Base-by-base conservation (phyloP, 2,888 invertebrate genomes). In the Apodemia hepburni region DNA sequence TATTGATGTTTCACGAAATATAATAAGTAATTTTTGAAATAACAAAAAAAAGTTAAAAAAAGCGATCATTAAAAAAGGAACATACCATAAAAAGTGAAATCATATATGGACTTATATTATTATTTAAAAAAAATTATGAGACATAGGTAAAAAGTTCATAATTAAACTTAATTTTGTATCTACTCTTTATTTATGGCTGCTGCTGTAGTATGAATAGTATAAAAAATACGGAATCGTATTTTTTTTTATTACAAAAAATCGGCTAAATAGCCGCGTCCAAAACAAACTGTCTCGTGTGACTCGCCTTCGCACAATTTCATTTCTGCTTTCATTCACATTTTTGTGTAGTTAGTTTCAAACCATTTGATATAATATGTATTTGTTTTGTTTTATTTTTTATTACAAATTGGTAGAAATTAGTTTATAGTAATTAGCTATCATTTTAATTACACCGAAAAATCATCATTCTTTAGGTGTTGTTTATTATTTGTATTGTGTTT, bases 241-340 rank as follows among this genome's bases (percentile, higher is more conserved):
- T 12, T 38, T 38, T 38, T 38, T 11, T 38, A 15, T 42, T 38
- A 29, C 12, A 12, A 42, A 42, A 2, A 42, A 47, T 7, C 45
- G 45, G 15, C 17, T 47, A 17, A 7, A 17, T 47, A 47, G 22
- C 22, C 45, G 45, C n/a, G 8, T 17, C 45, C 45, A 47, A 47
- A 63, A 66, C 80, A 84, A 85, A 85, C 86, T 80, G 86, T 82
- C 86, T 87, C 86, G 86, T 86, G 85, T 84, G 72, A 74, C 72
- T 68, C 72, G 69, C 69, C 73, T 71, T 72, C 66, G 63, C 65
- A 60, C 65, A 66, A 61, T 59, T 61, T 64, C 45, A 63, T 60
- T 47, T 58, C 58, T 57, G 59, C 29, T 61, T 65, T 60, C 35
- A 42, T 35, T 42, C 59, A 63, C 63, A 60, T 60, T 51, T 57